A percentile compares a stretch with the other conserved stretches of the same genome.
Conservation (phyloP, 2,888 invertebrate species). For the Muscina levida region DNA sequence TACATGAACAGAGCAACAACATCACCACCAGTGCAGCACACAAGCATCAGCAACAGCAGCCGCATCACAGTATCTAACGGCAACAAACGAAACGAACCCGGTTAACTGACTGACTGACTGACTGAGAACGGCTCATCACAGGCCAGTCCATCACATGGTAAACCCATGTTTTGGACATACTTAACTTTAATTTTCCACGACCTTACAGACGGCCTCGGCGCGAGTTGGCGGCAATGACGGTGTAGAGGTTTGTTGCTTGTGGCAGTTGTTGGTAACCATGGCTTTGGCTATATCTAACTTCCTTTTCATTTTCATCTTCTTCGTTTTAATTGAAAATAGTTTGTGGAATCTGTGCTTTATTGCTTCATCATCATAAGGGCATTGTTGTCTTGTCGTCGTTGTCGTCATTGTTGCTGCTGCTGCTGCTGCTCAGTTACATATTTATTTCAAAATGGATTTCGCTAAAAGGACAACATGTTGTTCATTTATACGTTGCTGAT, state of each 20-base stretch:
- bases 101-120: too few species aligned
- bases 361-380: constrained; percentile 1
- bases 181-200: too few species aligned
- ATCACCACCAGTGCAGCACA: not conserved
- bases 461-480: constrained; percentile 33
- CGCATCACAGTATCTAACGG: not conserved
- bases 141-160: too few species aligned
- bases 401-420: too few species aligned
- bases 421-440: constrained; percentile 11
- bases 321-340: constrained; percentile 43
- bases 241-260: not conserved
- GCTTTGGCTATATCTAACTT: too few species aligned
- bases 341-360: constrained; percentile 15
- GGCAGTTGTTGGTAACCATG: constrained; percentile 8
- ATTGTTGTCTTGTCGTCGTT: not conserved
- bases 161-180: too few species aligned
- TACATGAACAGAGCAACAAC: constrained; percentile 2
- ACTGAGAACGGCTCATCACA: too few species aligned
- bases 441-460: constrained; percentile 3
- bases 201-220: too few species aligned
- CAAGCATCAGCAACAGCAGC: not conserved
- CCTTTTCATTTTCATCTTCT: too few species aligned
- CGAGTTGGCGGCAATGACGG: not conserved
- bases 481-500: not conserved
- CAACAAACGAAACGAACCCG: not conserved